Base-by-base conservation (phyloP, 2,113 vertebrate species). In the Formicarius rufipectus region DNA sequence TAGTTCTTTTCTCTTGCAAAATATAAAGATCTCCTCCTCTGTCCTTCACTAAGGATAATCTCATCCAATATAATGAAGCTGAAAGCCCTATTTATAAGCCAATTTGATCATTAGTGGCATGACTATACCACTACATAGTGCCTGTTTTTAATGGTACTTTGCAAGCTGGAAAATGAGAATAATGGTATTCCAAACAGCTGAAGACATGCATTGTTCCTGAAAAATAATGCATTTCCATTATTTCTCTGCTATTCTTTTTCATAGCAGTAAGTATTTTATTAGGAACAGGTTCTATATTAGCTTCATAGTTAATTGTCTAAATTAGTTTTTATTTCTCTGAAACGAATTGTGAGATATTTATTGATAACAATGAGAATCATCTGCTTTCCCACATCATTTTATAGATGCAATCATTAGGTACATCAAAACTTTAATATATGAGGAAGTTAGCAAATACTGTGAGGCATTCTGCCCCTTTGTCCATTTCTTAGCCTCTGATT, bases 51-150 rank as follows among this genome's bases (percentile, higher is more conserved):
- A 64, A 25, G 64, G 40, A 40, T 11, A 39, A 66, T 73, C n/a
- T 60, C 37, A 83, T 23, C 39, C 14, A 62, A 58, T 5, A 44
- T 55, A 74, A 87, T 39, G 45, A 59, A 79, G 5, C 30, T 55
- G 35, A 72, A 33, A 56, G 6, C 23, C 7, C 25, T 49, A 50
- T 66, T 44, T 94, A 56, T 45, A 49, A 66, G 33, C 18, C 12
- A 77, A 44, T 33, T 21, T 40, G 4, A 1, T 81, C 2, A 0
- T 30, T 45, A n/a, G 8, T 69, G n/a, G n/a, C 25, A 24, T 55
- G 47, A 67, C 2, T 47, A 14, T 47, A 52, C 8, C 12, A 40
- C 0, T 5, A 28, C 2, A 19, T 3, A 33, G 6, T n/a, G 37
- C 30, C 18, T 62, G 21, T 33, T 74, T 39, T 62, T 73, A 52